Base-by-base conservation (phyloP, 2,888 invertebrate species). In the Ophion obscuratus region DNA sequence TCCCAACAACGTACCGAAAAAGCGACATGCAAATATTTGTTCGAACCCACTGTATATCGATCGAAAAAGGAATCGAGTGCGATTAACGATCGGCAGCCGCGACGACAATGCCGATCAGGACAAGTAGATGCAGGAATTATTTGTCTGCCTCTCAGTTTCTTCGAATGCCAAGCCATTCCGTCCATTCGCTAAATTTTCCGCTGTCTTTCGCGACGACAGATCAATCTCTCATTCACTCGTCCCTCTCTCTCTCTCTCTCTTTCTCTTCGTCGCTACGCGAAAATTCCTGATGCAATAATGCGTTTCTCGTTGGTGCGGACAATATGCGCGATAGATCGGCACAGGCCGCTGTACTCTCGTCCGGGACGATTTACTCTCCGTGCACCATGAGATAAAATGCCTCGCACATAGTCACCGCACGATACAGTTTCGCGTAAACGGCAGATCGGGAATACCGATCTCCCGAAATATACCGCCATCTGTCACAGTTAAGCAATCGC, bases 361-460 rank as follows among this genome's bases (percentile, higher is more conserved):
- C 71, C 47, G 62, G 31, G 40, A 75, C 79, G 81, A 31, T 81
- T 68, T 64, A 67, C 66, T 73, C 73, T 80, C 71, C 76, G 62
- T 64, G 80, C n/a, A 64, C 59, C 81, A 10, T 64, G 73, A 67
- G 78, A 78, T 79, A 84, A 79, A 84, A 84, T 83, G 59, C 20
- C 68, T 44, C 59, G 17, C 59, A 79, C 67, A 40, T 40, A 40
- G 80, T 86, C 84, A 83, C 80, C 86, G 82, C 83, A 85, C 53
- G 53, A 53, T 53, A 85, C 81, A 81, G 62, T 76, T 70, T 75
- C 47, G 44, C 53, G 11, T 47, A 9, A 53, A 57, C 61, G 77
- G 67, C 64, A 82, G 87, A 87, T 89, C 85, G 88, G 81, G 90
- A 88, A 89, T 90, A 89, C 89, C 90, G 88, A 90, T 90, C 88